Conservation (phyloP, 2,797 vertebrate genomes). For the Smutsia gigantea region DNA sequence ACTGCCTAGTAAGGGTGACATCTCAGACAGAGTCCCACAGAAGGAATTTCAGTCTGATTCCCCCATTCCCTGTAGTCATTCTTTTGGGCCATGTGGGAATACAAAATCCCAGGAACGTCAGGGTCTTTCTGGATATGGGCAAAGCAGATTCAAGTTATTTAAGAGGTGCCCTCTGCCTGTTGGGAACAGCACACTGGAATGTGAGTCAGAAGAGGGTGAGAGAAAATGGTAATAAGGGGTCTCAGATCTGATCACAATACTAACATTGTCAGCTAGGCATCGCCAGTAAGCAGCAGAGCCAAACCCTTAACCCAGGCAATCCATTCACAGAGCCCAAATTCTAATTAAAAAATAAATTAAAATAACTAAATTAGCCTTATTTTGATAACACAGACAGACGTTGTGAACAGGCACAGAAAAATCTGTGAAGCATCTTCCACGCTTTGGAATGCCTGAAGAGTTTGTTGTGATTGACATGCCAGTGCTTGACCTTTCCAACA, state of each 20-base stretch:
- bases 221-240: background rate
- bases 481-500: background rate
- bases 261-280: background rate
- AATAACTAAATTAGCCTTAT: background rate
- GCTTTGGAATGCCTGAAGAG: background rate
- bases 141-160: background rate
- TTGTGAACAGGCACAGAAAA: background rate
- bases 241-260: background rate
- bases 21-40: background rate
- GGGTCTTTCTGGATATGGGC: background rate
- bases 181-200: background rate
- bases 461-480: background rate
- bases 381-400: background rate
- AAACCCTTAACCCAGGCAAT: background rate
- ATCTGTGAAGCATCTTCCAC: background rate
- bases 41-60: background rate
- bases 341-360: background rate
- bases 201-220: fast-evolving
- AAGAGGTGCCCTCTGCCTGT: background rate
- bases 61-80: background rate
- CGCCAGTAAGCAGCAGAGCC: background rate
- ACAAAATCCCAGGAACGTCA: background rate
- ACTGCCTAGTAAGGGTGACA: too few species aligned
- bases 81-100: background rate
- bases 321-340: background rate